phyloP scores from a whole-genome alignment of 2,113 vertebrate genomes.

The Nothoprocta perdicaria region DNA sequence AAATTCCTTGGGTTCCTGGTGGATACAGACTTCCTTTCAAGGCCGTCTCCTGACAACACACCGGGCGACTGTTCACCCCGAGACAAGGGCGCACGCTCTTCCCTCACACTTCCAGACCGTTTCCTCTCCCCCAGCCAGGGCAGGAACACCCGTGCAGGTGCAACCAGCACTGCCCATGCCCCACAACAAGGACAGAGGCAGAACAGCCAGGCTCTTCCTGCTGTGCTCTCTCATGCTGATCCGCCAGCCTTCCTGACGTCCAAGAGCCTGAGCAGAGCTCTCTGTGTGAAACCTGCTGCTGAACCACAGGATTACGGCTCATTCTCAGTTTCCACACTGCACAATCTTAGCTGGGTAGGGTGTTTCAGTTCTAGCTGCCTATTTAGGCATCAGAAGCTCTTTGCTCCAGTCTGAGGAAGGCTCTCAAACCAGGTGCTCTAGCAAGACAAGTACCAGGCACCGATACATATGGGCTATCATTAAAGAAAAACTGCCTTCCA shows the following conservation, averaged over 20 bases:
- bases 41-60: neutral
- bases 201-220: neutral
- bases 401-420: neutral
- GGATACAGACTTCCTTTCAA: neutral
- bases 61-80: neutral
- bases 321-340: neutral
- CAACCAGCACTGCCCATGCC: neutral
- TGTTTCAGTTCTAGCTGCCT: neutral
- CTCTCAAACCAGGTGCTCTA: neutral
- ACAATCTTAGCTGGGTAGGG: neutral
- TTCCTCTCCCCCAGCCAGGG: neutral
- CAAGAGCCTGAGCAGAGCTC: neutral
- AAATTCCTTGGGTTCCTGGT: neutral
- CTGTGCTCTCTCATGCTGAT: neutral
- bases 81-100: neutral
- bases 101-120: neutral
- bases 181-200: neutral
- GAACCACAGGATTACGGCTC: neutral
- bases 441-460: neutral
- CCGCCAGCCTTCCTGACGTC: neutral
- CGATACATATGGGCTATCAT: neutral
- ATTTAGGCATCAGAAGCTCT: constrained; percentile 19
- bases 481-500: neutral
- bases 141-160: neutral
- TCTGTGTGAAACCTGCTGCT: rapidly evolving